Percentiles rank a stretch among this genome's conserved stretches.
phyloP scores from a whole-genome alignment of 2,797 vertebrate species.

The Cyclura pinguis region DNA sequence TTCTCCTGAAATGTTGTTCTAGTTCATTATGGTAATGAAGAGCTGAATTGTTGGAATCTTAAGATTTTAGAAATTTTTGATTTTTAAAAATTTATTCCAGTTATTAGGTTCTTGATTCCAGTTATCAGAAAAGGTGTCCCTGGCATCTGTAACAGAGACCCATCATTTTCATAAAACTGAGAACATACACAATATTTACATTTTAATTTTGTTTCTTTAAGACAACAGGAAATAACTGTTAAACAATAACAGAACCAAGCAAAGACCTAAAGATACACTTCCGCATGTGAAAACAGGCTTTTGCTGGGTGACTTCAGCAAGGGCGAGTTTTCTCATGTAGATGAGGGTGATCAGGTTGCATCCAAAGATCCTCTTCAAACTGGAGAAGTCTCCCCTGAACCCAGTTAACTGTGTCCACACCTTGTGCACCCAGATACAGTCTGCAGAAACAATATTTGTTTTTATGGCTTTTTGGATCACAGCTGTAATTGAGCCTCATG shows the following conservation, averaged over 20 bases:
- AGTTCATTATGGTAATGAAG: neutral
- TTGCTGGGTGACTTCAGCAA: neutral
- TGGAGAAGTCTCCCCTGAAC: neutral
- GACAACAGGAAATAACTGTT: neutral
- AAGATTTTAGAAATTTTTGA: neutral
- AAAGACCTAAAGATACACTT: neutral
- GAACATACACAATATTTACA: neutral
- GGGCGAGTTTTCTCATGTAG: neutral
- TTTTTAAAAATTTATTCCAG: neutral
- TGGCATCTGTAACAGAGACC: conserved; percentile 1
- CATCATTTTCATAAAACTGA: neutral
- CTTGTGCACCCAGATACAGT: conserved; percentile 6
- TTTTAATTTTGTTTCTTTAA: conserved; percentile 6
- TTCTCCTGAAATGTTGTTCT: conserved; percentile 16
- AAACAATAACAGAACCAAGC: conserved; percentile 15
- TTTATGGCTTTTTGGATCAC: neutral
- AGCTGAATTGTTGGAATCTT: neutral
- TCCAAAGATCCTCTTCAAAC: conserved; percentile 2
- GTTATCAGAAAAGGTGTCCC: neutral
- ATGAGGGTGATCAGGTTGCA: neutral
- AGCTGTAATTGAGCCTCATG: neutral
- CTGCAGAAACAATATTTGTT: conserved; percentile 8
- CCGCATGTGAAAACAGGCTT: conserved; percentile 13
- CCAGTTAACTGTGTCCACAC: neutral
- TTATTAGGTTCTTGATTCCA: neutral